Evolutionary conservation across 2,113 vertebrate genomes (phyloP).

Genomic region (Embiotoca jacksoni): DNA sequence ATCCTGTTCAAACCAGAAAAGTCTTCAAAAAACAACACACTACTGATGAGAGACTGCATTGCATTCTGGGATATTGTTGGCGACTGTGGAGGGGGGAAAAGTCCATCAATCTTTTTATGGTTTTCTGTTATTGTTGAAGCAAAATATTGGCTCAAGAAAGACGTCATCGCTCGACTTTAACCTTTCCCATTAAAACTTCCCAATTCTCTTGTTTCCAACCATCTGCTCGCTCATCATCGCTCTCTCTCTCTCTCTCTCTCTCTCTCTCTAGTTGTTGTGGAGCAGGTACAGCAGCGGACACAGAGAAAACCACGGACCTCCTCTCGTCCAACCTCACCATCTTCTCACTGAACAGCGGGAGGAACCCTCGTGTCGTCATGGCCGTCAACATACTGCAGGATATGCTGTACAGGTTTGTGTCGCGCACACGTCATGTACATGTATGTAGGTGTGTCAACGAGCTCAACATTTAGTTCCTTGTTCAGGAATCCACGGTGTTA

Average conservation of each 20-base stretch:
- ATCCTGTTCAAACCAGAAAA: no score
- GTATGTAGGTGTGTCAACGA: background rate
- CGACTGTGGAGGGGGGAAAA: no score
- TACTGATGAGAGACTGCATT: no score
- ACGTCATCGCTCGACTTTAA: no score
- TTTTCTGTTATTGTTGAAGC: no score
- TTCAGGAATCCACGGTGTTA: background rate
- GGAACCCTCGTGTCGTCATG: constrained; percentile 81
- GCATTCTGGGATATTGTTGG: no score
- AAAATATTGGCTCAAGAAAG: no score
- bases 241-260: background rate
- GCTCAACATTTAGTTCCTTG: no score
- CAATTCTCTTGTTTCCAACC: background rate
- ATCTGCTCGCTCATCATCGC: background rate
- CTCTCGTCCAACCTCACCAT: constrained; percentile 83
- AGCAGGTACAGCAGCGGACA: constrained; percentile 85
- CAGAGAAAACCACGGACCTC: constrained; percentile 81
- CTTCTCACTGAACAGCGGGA: constrained; percentile 80
- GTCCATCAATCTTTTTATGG: no score
- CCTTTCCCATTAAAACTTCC: background rate
- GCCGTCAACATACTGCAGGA: constrained; percentile 81
- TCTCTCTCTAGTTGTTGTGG: constrained; percentile 80
- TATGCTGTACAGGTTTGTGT: constrained; percentile 79
- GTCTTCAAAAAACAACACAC: no score
- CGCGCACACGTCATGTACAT: rapidly evolving